Conservation (phyloP, 2,113 vertebrate genomes). For the Ictalurus furcatus region DNA sequence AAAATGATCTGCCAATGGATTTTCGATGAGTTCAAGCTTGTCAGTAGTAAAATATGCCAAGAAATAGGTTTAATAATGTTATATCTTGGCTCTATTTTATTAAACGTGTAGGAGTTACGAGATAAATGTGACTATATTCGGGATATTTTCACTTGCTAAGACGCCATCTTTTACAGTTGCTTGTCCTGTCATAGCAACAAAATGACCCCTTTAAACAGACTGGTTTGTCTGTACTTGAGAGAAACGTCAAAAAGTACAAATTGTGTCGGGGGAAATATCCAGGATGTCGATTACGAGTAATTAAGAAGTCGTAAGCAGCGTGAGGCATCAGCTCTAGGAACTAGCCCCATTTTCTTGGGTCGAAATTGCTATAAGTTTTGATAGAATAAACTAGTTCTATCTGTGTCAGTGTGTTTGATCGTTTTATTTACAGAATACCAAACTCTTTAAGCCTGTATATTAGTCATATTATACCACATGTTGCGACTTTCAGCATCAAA, state of each 20-base stretch:
- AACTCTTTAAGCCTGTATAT: not conserved
- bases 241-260: not conserved
- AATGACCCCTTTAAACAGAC: not conserved
- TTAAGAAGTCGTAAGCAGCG: not conserved
- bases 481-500: not conserved
- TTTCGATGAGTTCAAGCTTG: not conserved
- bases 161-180: not conserved
- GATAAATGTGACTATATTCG: not conserved
- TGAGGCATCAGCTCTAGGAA: not conserved
- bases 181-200: not conserved
- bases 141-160: not conserved
- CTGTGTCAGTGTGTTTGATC: not conserved
- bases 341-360: not conserved
- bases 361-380: not conserved
- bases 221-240: not conserved
- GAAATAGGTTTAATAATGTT: not conserved
- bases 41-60: not conserved
- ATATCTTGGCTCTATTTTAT: not conserved
- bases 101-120: not conserved
- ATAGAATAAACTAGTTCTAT: not conserved
- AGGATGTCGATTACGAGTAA: not conserved
- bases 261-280: not conserved
- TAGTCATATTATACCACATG: not conserved
- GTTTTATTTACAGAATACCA: not conserved
- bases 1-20: not conserved